A percentile compares a stretch with the other conserved stretches of the same genome.
phyloP scores from a whole-genome alignment of 2,113 vertebrate species.

The Zeus faber region DNA sequence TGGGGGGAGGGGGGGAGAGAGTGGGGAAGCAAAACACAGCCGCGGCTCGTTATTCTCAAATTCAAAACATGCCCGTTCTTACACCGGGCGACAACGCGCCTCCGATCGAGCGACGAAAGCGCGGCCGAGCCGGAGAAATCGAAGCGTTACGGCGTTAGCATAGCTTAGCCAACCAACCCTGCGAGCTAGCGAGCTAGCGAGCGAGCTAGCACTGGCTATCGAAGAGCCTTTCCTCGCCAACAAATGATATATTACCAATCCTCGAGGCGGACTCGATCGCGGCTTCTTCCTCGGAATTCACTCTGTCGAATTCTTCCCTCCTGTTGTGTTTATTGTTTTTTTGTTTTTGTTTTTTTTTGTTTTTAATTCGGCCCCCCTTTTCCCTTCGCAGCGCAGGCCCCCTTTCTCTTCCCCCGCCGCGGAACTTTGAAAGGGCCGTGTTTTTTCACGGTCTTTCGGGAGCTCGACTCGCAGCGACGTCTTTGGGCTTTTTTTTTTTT shows the following conservation, averaged over 20 bases:
- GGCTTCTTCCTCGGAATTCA: constrained; percentile 10
- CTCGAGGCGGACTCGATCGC: constrained; percentile 17
- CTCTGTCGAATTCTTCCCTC: not conserved
- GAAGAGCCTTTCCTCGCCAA: too few relatives aligned
- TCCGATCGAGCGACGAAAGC: not conserved
- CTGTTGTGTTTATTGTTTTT: not conserved
- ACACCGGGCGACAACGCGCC: not conserved
- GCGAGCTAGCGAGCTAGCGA: too few relatives aligned
- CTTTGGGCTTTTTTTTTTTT: too few relatives aligned
- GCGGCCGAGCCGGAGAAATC: constrained; percentile 18
- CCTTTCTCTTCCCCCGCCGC: constrained; percentile 52
- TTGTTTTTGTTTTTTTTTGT: constrained; percentile 21
- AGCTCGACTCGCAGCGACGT: too few relatives aligned
- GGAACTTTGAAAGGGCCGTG: constrained; percentile 72
- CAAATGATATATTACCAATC: constrained; percentile 23
- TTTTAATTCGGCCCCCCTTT: constrained; percentile 32
- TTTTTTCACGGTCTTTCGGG: too few relatives aligned
- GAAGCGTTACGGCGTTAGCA: constrained; percentile 42
- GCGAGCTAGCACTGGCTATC: too few relatives aligned
- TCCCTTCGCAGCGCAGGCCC: constrained; percentile 28
- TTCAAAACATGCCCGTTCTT: too few relatives aligned
- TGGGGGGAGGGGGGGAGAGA: too few relatives aligned
- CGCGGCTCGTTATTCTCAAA: not conserved
- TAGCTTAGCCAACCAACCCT: constrained; percentile 15
- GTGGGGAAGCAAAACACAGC: not conserved